phyloP scores from a whole-genome alignment of 2,113 vertebrate genomes.

The Macroglossus sobrinus region DNA sequence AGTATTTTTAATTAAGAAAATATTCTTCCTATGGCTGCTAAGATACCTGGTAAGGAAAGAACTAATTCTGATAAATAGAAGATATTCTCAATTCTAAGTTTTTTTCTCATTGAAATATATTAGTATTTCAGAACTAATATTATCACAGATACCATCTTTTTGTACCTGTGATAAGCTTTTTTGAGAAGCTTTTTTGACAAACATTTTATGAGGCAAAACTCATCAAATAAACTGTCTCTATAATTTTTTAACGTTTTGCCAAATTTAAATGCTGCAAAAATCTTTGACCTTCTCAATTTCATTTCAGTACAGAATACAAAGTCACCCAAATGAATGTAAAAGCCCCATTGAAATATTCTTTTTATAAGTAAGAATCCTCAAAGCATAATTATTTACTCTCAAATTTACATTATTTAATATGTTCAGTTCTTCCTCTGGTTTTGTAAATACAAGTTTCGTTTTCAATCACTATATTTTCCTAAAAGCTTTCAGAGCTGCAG shows the following conservation, averaged over 20 bases:
- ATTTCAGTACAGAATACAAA: constrained; percentile 12
- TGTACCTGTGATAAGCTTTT: no score
- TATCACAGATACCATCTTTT: background rate
- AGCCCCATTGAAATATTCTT: background rate
- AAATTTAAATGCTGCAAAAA: constrained; percentile 29
- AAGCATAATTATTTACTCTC: constrained; percentile 20
- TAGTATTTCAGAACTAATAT: background rate
- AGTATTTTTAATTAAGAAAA: background rate
- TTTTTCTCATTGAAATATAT: background rate
- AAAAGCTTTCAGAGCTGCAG: background rate
- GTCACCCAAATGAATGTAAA: background rate
- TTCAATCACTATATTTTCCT: constrained; percentile 33
- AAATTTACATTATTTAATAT: background rate
- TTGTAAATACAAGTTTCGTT: background rate
- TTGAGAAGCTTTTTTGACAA: background rate
- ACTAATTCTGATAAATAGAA: background rate
- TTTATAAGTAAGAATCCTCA: background rate
- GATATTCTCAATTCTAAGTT: background rate
- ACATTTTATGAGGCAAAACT: background rate
- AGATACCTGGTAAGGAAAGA: background rate
- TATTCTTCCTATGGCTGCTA: background rate
- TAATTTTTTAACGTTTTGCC: background rate
- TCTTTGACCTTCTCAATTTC: background rate
- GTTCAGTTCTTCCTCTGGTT: background rate
- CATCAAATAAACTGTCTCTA: background rate